These are phyloP conservation scores for Drosophila sechellia DNA, from an alignment of 1,140 invertebrate genomes.

Conservation along the genomic window DNA sequence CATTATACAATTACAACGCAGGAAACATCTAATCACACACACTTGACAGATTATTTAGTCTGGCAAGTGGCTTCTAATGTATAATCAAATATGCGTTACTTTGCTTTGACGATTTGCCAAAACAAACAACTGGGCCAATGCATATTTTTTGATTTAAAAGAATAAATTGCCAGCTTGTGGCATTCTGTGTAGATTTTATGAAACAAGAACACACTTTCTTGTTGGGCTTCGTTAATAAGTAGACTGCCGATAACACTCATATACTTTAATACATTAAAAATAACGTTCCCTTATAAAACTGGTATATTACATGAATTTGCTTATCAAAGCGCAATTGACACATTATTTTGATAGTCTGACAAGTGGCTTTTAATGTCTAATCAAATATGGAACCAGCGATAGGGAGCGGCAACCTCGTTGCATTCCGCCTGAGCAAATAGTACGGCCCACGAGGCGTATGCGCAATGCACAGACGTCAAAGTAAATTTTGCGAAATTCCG, in stretches of 20 bases:
- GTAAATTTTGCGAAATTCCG: constrained; percentile 69
- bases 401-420: background rate
- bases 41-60: constrained; percentile 27
- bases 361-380: constrained; percentile 52
- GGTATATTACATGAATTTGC: constrained; percentile 3
- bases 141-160: background rate
- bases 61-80: constrained; percentile 35
- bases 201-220: too few species aligned
- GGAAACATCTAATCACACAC: constrained; percentile 9
- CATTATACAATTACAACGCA: constrained; percentile 16
- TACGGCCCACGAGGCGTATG: constrained; percentile 55
- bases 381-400: constrained; percentile 43
- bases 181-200: background rate
- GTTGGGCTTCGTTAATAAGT: too few species aligned
- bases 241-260: too few species aligned
- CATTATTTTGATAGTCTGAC: constrained; percentile 28
- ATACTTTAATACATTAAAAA: too few species aligned
- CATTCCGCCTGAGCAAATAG: constrained; percentile 42
- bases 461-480: constrained; percentile 74
- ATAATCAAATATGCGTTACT: constrained; percentile 50
- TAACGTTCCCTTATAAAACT: background rate
- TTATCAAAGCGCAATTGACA: constrained; percentile 11
- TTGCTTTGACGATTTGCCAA: background rate
- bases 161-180: background rate
- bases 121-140: background rate